A percentile compares a stretch with the other conserved stretches of the same genome.
phyloP scores from a whole-genome alignment of 2,797 vertebrate genomes.

The Podarcis siculus region DNA sequence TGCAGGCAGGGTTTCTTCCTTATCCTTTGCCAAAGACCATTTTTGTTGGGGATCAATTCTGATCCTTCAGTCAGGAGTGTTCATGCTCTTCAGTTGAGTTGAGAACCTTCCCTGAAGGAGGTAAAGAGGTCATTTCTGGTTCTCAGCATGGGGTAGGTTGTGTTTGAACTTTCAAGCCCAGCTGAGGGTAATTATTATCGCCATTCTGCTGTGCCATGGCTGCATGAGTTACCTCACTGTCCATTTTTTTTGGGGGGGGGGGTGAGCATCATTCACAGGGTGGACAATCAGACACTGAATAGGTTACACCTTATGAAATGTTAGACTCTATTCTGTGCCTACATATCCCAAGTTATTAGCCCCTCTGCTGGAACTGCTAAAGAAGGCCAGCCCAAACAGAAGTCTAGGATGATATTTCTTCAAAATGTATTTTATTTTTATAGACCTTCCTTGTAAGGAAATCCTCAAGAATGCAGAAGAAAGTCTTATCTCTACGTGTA shows the following conservation, averaged over 20 bases:
- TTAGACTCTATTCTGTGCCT: not conserved
- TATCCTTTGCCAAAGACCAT: not conserved
- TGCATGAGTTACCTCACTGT: too few species aligned
- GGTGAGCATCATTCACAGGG: not conserved
- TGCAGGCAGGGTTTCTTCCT: not conserved
- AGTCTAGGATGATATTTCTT: conserved; percentile 6
- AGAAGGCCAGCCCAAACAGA: not conserved
- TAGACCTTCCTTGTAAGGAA: conserved; percentile 93
- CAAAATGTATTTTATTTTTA: conserved; percentile 9
- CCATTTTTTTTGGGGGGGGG: too few species aligned
- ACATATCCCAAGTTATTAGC: not conserved
- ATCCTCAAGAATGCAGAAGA: conserved; percentile 87
- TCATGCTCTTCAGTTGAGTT: not conserved
- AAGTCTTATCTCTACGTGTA: conserved; percentile 89
- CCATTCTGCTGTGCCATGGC: not conserved
- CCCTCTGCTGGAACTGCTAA: not conserved
- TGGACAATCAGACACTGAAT: not conserved
- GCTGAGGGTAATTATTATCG: not conserved
- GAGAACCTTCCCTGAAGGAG: not conserved
- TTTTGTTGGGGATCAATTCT: not conserved
- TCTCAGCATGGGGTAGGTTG: not conserved
- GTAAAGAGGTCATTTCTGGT: not conserved
- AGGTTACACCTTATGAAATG: not conserved
- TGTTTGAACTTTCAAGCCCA: not conserved
- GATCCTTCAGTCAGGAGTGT: not conserved